Percentiles rank a stretch among this genome's conserved stretches.
Conservation (phyloP, 2,797 vertebrate species). For the Cephalopachus bancanus region DNA sequence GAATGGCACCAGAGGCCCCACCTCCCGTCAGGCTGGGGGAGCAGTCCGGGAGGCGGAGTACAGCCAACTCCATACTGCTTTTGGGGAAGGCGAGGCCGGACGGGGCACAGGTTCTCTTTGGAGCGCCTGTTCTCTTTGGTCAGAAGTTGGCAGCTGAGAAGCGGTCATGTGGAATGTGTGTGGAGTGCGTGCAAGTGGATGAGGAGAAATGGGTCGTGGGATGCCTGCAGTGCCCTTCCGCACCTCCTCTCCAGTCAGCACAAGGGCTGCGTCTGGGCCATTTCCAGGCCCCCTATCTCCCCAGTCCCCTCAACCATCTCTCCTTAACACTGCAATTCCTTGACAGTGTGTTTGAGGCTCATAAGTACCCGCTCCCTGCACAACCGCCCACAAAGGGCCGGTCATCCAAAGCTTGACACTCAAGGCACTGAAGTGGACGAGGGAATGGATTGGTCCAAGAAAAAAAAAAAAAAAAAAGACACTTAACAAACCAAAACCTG, state of each 20-base stretch:
- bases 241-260: background rate
- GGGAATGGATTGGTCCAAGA: conserved; percentile 50
- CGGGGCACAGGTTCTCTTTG: background rate
- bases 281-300: background rate
- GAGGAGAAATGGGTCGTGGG: background rate
- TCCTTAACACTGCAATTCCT: background rate
- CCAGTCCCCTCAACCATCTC: background rate
- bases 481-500: conserved; percentile 42
- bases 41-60: background rate
- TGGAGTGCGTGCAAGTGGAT: background rate
- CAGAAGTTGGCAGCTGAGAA: conserved; percentile 7
- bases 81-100: background rate
- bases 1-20: background rate
- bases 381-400: background rate
- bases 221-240: background rate
- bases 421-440: conserved; percentile 85
- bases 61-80: background rate
- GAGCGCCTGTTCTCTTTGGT: conserved; percentile 79
- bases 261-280: background rate
- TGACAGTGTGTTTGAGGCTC: background rate
- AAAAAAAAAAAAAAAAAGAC: background rate
- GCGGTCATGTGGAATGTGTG: background rate
- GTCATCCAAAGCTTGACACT: conserved; percentile 52
- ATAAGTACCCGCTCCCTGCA: background rate
- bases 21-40: background rate